Evolutionary conservation across 2,113 vertebrate genomes (phyloP).

Genomic region (Syngnathus floridae): DNA sequence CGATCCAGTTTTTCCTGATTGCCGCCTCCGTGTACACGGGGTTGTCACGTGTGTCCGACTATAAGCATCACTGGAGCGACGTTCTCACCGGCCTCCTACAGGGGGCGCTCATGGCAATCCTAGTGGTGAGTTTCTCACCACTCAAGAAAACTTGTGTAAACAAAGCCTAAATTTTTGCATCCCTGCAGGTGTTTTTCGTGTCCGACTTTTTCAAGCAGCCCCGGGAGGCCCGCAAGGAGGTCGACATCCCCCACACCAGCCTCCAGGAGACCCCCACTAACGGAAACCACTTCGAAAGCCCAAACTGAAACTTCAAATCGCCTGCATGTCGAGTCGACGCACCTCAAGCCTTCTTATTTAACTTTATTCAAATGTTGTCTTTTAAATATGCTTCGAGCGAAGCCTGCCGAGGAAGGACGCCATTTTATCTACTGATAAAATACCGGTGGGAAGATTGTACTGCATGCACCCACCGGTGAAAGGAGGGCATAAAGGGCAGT

Average conservation of each 20-base stretch:
- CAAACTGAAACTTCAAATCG: slow-evolving; percentile 64
- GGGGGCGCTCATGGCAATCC: slow-evolving; percentile 82
- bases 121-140: slow-evolving; percentile 77
- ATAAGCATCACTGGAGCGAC: slow-evolving; percentile 98
- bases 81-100: slow-evolving; percentile 87
- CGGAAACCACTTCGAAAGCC: slow-evolving; percentile 82
- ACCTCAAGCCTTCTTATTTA: slow-evolving; percentile 12
- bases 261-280: slow-evolving; percentile 84
- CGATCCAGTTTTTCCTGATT: slow-evolving; percentile 86
- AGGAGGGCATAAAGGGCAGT: slow-evolving; percentile 18
- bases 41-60: slow-evolving; percentile 91
- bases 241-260: slow-evolving; percentile 78
- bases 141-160: no score
- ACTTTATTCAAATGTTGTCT: background rate
- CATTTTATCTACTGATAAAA: slow-evolving; percentile 36
- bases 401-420: slow-evolving; percentile 12
- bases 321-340: slow-evolving; percentile 21
- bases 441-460: slow-evolving; percentile 24
- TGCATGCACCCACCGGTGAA: slow-evolving; percentile 50
- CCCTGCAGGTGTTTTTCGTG: slow-evolving; percentile 78
- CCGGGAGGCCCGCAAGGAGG: slow-evolving; percentile 64
- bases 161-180: background rate
- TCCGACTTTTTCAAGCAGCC: slow-evolving; percentile 89
- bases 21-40: slow-evolving; percentile 84
- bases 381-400: slow-evolving; percentile 5